Evolutionary conservation across 2,797 vertebrate species (phyloP).

Genomic region (Cichlasoma orientale): DNA sequence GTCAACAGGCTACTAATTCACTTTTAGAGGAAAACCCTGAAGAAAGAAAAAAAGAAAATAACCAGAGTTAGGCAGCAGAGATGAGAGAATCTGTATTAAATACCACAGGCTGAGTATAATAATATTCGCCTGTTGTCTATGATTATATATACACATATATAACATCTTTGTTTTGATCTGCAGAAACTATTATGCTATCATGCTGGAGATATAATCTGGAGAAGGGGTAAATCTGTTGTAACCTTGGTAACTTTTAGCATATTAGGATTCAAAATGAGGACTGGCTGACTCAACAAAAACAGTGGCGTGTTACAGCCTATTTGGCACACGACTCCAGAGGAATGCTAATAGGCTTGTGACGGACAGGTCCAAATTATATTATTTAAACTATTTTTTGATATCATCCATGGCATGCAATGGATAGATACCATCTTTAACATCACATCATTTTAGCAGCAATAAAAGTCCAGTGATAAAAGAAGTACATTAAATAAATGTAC

Average conservation of each 20-base stretch:
- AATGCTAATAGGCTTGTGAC: conserved; percentile 14
- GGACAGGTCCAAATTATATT: conserved; percentile 20
- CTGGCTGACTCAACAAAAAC: conserved; percentile 23
- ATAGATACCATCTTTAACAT: background rate
- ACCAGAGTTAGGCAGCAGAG: background rate
- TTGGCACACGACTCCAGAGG: background rate
- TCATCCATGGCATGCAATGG: background rate
- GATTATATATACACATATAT: background rate
- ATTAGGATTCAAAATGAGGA: conserved; percentile 17
- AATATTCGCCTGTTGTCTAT: background rate
- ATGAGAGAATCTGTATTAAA: background rate
- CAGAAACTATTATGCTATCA: background rate
- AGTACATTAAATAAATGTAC: background rate
- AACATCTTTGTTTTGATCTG: background rate
- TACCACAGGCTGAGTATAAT: background rate
- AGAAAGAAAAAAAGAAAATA: background rate
- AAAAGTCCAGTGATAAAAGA: background rate
- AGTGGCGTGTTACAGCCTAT: background rate
- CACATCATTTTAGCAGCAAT: background rate
- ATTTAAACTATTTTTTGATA: conserved; percentile 4
- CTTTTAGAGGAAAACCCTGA: conserved; percentile 19
- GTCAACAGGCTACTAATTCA: conserved; percentile 51
- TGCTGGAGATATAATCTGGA: background rate
- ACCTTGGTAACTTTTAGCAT: background rate
- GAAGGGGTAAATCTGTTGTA: background rate